These are phyloP conservation scores for Dreissena polymorpha DNA, from an alignment of 1,140 invertebrate species.

Conservation along the genomic window DNA sequence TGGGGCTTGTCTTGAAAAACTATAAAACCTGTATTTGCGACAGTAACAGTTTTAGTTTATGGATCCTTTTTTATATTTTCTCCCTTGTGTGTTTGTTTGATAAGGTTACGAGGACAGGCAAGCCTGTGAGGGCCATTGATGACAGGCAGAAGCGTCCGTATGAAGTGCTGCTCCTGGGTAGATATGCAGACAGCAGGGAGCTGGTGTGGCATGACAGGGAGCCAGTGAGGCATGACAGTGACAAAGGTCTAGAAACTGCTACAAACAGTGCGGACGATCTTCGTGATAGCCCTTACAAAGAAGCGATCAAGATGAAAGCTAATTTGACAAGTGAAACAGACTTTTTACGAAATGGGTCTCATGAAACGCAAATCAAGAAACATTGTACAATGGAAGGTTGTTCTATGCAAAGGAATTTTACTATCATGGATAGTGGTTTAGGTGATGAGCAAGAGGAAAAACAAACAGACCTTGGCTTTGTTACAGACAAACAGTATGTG, in stretches of 20 bases:
- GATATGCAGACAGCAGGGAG: slow-evolving; percentile 60
- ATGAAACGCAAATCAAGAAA: not conserved
- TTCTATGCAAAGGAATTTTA: no score
- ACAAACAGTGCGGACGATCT: slow-evolving; percentile 78
- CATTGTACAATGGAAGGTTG: not conserved
- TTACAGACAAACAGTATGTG: not conserved
- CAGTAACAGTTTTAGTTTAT: not conserved
- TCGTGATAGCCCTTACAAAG: not conserved
- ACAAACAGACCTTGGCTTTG: not conserved
- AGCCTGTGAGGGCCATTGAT: slow-evolving; percentile 86
- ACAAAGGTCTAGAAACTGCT: not conserved
- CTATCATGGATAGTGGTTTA: no score
- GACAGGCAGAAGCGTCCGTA: slow-evolving; percentile 91
- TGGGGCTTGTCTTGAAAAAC: not conserved
- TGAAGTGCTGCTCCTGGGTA: slow-evolving; percentile 87
- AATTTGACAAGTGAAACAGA: not conserved
- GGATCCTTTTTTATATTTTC: not conserved
- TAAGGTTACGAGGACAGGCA: slow-evolving; percentile 86
- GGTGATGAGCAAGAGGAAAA: not conserved
- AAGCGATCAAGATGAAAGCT: not conserved
- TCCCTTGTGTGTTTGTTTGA: slow-evolving; percentile 11
- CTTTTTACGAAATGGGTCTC: not conserved
- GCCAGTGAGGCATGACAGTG: not conserved
- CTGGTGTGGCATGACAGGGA: not conserved
- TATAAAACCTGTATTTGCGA: not conserved